Evolutionary conservation across 2,113 vertebrate genomes (phyloP).

Genomic region (Tychaedon coryphoeus): DNA sequence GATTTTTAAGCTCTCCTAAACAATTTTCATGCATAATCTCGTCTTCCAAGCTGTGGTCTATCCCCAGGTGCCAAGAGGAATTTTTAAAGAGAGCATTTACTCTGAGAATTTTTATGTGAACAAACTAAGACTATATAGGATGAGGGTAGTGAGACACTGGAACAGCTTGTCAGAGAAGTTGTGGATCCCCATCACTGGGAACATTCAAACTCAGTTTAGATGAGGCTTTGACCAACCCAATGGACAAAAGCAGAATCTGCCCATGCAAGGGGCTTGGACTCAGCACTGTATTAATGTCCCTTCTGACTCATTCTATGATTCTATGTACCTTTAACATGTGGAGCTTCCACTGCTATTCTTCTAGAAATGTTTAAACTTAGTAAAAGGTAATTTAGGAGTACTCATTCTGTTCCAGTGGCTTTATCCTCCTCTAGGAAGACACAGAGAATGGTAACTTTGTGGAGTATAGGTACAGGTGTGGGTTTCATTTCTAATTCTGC

Average conservation of each 20-base stretch:
- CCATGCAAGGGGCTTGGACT: neutral
- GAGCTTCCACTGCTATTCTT: neutral
- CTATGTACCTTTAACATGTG: neutral
- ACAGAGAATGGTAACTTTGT: neutral
- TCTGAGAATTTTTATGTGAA: neutral
- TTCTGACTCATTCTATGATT: neutral
- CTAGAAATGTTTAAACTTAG: neutral
- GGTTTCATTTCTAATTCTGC: neutral
- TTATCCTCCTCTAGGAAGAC: neutral
- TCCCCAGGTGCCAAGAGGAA: fast-evolving
- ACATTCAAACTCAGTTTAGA: neutral
- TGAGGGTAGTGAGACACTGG: neutral
- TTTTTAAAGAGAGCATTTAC: neutral
- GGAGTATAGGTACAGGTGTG: neutral
- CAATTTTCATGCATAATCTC: neutral
- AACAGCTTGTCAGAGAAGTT: neutral
- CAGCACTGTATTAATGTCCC: neutral
- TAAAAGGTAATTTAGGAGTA: neutral
- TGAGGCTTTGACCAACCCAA: neutral
- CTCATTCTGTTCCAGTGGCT: neutral
- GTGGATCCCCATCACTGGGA: neutral
- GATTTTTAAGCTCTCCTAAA: neutral
- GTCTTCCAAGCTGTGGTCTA: neutral
- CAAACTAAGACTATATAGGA: neutral
- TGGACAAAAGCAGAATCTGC: neutral